A percentile compares a stretch with the other conserved stretches of the same genome.
Conservation (phyloP, 2,113 vertebrate genomes). For the Amazona guildingii region DNA sequence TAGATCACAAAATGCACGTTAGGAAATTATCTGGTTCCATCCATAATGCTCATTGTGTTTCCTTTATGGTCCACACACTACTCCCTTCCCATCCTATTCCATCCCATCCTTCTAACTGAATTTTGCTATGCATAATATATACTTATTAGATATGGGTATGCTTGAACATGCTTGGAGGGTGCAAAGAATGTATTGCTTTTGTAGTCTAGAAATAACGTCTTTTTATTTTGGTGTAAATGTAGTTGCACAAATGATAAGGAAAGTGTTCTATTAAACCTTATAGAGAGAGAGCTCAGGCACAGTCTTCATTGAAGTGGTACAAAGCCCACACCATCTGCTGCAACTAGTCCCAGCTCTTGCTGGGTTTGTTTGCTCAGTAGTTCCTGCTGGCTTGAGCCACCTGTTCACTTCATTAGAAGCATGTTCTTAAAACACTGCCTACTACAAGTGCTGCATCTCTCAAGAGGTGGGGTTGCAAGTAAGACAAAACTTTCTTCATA, state of each 20-base stretch:
- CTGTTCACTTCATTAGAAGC: conserved; percentile 67
- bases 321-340: conserved; percentile 67
- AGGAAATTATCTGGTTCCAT: not conserved
- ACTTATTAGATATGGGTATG: not conserved
- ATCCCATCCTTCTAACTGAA: not conserved
- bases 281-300: conserved; percentile 44
- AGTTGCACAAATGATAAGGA: not conserved
- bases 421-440: conserved; percentile 26
- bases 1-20: not conserved
- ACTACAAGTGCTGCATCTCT: not conserved
- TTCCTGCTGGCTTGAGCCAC: conserved; percentile 60
- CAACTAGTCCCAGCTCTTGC: conserved; percentile 40
- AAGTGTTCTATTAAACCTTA: not conserved
- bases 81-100: not conserved
- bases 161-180: not conserved
- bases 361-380: conserved; percentile 58
- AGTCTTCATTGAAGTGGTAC: conserved; percentile 60
- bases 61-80: not conserved
- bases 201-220: not conserved
- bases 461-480: not conserved
- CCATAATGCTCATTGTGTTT: rapidly evolving
- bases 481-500: not conserved
- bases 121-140: not conserved
- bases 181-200: not conserved
- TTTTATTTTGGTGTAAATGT: conserved; percentile 3